Evolutionary conservation across 2,888 invertebrate genomes (phyloP).

Genomic region (Sinohyriopsis cumingii): DNA sequence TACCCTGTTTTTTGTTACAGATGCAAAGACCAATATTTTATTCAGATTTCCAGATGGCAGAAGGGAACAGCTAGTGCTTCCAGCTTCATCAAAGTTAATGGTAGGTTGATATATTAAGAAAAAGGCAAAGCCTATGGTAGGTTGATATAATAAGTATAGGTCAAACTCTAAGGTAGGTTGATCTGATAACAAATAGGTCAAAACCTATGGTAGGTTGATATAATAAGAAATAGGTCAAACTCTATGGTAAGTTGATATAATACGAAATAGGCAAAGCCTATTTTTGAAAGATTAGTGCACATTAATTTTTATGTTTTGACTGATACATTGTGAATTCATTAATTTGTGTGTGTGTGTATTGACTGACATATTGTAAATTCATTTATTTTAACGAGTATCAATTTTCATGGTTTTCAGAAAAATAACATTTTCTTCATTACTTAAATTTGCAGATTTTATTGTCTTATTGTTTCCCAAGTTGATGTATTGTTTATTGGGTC

Average conservation of each 20-base stretch:
- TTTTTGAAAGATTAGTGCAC: no score
- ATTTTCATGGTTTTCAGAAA: no score
- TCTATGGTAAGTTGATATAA: slow-evolving; percentile 55
- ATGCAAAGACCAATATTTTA: slow-evolving; percentile 69
- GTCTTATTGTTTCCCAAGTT: no score
- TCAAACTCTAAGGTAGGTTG: slow-evolving; percentile 51
- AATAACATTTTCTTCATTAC: no score
- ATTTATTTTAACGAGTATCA: no score
- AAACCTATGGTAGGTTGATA: slow-evolving; percentile 53
- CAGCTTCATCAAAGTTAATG: slow-evolving; percentile 71
- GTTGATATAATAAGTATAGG: slow-evolving; percentile 8
- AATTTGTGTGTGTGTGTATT: no score
- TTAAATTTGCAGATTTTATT: no score
- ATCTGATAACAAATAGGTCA: not conserved
- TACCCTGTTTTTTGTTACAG: slow-evolving; percentile 44
- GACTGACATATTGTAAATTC: no score
- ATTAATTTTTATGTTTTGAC: no score
- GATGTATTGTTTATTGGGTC: no score
- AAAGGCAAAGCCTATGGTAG: slow-evolving; percentile 50
- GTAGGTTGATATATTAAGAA: slow-evolving; percentile 48
- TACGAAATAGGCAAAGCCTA: not conserved
- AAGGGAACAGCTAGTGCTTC: slow-evolving; percentile 69
- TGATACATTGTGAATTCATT: no score
- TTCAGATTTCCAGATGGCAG: slow-evolving; percentile 73
- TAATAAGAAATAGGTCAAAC: not conserved